A percentile compares a stretch with the other conserved stretches of the same genome.
phyloP scores from a whole-genome alignment of 2,888 invertebrate genomes.

The Dicranocentrus wangi region DNA sequence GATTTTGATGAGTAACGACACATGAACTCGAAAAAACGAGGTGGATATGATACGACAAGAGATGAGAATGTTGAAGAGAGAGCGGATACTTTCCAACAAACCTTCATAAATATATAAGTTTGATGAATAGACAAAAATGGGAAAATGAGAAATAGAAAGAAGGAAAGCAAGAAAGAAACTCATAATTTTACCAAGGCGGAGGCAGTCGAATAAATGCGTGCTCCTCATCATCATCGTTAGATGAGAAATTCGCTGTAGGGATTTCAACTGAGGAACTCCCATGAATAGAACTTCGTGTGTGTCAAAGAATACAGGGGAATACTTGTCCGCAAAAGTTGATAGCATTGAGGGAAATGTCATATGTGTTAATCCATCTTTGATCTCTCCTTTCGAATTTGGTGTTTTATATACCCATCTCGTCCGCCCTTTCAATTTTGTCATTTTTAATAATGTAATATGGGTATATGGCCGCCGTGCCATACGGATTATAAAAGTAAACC shows the following conservation, averaged over 20 bases:
- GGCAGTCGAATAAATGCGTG: not conserved
- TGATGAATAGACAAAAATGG: conserved; percentile 11
- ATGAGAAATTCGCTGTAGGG: too few species aligned
- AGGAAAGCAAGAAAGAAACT: not conserved
- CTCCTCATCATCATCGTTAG: not conserved
- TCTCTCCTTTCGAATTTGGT: too few species aligned
- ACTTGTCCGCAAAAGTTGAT: too few species aligned
- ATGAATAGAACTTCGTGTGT: too few species aligned
- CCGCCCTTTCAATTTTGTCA: too few species aligned
- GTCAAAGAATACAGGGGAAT: not conserved
- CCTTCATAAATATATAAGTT: not conserved
- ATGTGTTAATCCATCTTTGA: too few species aligned
- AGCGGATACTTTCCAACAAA: conserved; percentile 4
- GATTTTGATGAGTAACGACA: conserved; percentile 33
- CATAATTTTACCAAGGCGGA: not conserved
- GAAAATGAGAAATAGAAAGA: not conserved
- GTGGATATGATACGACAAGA: conserved; percentile 18
- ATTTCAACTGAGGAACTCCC: too few species aligned
- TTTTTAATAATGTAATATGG: too few species aligned
- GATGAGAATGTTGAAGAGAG: not conserved
- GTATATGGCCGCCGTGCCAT: too few species aligned
- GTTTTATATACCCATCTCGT: too few species aligned
- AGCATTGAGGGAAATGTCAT: too few species aligned
- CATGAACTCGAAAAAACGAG: not conserved
- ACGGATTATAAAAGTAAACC: too few species aligned